These are phyloP conservation scores for Caenorhabditis sinica DNA, from an alignment of 2,888 invertebrate genomes.

Conservation along the genomic window DNA sequence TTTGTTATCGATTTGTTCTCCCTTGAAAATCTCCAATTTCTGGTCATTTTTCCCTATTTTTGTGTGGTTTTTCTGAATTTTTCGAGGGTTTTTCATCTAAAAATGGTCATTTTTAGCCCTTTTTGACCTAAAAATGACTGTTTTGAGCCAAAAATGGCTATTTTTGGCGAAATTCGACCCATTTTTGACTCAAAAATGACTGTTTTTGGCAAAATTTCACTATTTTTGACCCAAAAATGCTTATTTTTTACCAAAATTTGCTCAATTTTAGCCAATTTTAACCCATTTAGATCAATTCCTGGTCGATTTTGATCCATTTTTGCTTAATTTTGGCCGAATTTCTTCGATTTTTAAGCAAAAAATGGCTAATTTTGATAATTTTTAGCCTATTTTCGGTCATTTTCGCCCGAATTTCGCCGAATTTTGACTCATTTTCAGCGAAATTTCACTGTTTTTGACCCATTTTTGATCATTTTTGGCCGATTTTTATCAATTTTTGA, in stretches of 20 bases:
- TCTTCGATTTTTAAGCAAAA: not conserved
- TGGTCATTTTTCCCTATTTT: conserved; percentile 11
- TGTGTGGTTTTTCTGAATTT: conserved; percentile 1
- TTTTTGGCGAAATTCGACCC: not conserved
- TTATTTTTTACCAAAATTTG: not conserved
- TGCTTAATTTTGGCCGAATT: no score
- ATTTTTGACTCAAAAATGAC: not conserved
- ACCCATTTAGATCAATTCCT: not conserved
- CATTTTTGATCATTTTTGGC: not conserved
- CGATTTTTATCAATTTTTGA: not conserved
- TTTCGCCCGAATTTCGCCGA: no score
- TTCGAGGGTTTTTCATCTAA: conserved; percentile 7
- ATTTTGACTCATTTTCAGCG: no score
- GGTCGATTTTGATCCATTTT: not conserved
- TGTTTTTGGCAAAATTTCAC: conserved; percentile 38
- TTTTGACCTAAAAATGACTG: not conserved
- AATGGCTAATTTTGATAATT: no score
- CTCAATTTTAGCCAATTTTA: not conserved
- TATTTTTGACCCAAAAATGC: conserved; percentile 57
- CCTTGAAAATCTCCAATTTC: conserved; percentile 1
- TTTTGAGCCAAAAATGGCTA: not conserved
- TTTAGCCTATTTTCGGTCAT: not conserved
- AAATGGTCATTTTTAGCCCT: not conserved
- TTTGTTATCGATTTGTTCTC: no score
- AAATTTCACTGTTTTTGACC: no score